These are phyloP conservation scores for Heteropelma amictum DNA, from an alignment of 2,888 invertebrate genomes.

Conservation along the genomic window DNA sequence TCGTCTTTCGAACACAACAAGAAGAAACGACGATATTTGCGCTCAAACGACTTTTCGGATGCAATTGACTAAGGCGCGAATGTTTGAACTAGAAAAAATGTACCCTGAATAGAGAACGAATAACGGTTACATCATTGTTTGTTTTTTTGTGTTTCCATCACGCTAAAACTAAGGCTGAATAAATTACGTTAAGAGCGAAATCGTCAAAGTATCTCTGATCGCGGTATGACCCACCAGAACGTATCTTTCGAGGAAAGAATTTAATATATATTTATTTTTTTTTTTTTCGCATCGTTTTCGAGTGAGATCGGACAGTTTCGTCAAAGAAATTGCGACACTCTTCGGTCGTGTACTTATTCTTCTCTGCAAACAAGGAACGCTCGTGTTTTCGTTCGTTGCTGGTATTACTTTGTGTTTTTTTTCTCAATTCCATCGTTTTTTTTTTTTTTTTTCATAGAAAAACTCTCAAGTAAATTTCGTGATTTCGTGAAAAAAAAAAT, in stretches of 20 bases:
- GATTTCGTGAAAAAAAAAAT: neutral
- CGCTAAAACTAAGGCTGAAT: constrained; percentile 61
- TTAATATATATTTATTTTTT: neutral
- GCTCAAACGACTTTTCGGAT: neutral
- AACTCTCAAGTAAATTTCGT: no score
- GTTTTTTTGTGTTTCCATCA: constrained; percentile 14
- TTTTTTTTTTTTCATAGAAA: neutral
- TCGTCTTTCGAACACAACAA: no score
- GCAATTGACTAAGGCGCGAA: neutral
- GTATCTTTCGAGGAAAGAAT: constrained; percentile 32
- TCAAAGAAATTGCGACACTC: no score
- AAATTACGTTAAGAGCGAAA: constrained; percentile 66
- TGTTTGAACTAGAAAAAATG: constrained; percentile 43
- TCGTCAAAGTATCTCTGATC: no score
- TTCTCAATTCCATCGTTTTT: neutral
- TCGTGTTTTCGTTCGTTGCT: no score
- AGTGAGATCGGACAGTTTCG: constrained; percentile 24
- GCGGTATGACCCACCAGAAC: no score
- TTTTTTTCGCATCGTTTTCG: constrained; percentile 11
- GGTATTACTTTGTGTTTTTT: no score
- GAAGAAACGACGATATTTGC: no score
- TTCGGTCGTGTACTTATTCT: neutral
- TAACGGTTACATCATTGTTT: constrained; percentile 44
- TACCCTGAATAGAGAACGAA: constrained; percentile 64
- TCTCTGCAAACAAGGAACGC: no score